phyloP scores from a whole-genome alignment of 2,888 invertebrate genomes.

The Steinernema scapterisci region DNA sequence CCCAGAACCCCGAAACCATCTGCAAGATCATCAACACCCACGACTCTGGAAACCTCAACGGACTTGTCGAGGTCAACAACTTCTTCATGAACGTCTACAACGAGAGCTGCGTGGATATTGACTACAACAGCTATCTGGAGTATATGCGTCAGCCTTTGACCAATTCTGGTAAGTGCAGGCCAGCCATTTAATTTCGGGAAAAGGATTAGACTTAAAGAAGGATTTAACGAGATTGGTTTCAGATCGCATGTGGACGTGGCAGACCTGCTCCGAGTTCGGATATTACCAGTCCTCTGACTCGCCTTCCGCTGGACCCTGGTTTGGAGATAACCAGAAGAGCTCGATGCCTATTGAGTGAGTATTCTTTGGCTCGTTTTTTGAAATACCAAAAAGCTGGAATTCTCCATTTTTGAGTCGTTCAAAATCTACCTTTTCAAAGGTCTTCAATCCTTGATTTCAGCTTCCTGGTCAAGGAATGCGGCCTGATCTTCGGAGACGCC shows the following conservation, averaged over 20 bases:
- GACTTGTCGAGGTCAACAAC: constrained; percentile 1
- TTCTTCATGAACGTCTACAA: constrained; percentile 2
- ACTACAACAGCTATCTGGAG: constrained; percentile 41
- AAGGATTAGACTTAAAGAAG: background rate
- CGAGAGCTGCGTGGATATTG: constrained; percentile 49
- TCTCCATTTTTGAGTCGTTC: no score
- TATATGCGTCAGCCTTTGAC: constrained; percentile 4
- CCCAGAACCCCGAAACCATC: background rate
- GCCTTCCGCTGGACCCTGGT: constrained; percentile 51
- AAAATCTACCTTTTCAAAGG: no score
- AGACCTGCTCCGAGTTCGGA: constrained; percentile 93
- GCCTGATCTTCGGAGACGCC: constrained; percentile 47
- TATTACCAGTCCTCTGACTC: constrained; percentile 85
- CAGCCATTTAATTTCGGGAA: background rate
- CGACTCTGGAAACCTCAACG: background rate
- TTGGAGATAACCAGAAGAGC: constrained; percentile 35
- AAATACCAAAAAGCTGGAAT: no score
- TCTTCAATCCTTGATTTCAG: constrained; percentile 2
- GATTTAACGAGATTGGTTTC: constrained; percentile 37
- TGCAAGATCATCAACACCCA: constrained; percentile 9
- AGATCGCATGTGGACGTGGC: constrained; percentile 85
- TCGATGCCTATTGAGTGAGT: constrained; percentile 2
- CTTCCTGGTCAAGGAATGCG: constrained; percentile 50
- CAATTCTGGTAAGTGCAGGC: no score
- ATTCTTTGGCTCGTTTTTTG: no score